Conservation (phyloP, 2,797 vertebrate genomes). For the Sebastes baramenuke region DNA sequence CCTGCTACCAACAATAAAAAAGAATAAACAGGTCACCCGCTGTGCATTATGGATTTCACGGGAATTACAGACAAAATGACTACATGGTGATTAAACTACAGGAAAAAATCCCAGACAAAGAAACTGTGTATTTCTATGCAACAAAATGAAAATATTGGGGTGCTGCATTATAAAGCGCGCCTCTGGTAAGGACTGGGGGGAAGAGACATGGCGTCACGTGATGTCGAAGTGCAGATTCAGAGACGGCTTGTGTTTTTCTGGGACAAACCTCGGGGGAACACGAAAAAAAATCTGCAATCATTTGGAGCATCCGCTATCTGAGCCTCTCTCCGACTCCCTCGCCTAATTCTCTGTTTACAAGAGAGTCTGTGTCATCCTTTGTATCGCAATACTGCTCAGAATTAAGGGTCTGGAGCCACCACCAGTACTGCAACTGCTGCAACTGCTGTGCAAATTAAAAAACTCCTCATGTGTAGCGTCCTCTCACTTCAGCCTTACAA, state of each 20-base stretch:
- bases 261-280: conserved; percentile 64
- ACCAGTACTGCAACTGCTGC: background rate
- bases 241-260: conserved; percentile 71
- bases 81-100: background rate
- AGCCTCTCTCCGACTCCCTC: conserved; percentile 8
- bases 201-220: conserved; percentile 7
- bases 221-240: conserved; percentile 18
- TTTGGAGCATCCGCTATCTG: conserved; percentile 35
- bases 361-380: conserved; percentile 16
- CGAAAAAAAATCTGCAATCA: conserved; percentile 25
- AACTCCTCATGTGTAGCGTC: background rate
- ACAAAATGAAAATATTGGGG: background rate
- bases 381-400: background rate
- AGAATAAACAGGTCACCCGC: background rate
- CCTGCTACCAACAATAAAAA: background rate
- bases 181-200: background rate
- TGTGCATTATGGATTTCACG: background rate
- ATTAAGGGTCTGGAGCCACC: background rate
- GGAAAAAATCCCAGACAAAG: background rate
- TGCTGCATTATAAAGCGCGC: background rate
- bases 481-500: background rate
- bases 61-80: background rate
- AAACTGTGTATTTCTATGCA: background rate
- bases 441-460: background rate
- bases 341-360: conserved; percentile 9